Conservation (phyloP, 2,888 invertebrate genomes). For the Pollenia amentaria region DNA sequence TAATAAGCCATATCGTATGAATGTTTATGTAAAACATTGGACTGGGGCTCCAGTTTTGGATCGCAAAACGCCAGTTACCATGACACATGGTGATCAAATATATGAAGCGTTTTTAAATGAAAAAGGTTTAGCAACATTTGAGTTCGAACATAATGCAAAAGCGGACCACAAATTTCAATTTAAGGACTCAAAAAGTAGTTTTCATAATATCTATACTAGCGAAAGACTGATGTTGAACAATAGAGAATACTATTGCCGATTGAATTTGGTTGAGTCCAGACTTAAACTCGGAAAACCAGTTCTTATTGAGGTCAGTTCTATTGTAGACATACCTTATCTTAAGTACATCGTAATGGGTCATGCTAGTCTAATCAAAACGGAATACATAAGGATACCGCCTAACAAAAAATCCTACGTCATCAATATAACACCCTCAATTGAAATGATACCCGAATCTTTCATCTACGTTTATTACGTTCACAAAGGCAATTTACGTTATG, state of each 20-base stretch:
- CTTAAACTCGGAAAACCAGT: slow-evolving; percentile 46
- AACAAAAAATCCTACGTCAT: slow-evolving; percentile 53
- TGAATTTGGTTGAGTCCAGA: slow-evolving; percentile 16
- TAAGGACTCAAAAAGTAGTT: not conserved
- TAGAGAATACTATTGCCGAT: slow-evolving; percentile 45
- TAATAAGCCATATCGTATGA: slow-evolving; percentile 42
- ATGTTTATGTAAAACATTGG: slow-evolving; percentile 46
- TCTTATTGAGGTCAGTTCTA: slow-evolving; percentile 47
- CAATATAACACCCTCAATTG: slow-evolving; percentile 56
- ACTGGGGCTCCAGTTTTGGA: slow-evolving; percentile 41
- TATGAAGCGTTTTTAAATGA: slow-evolving; percentile 35
- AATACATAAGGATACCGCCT: slow-evolving; percentile 39
- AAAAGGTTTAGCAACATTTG: slow-evolving; percentile 45
- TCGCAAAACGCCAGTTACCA: slow-evolving; percentile 25
- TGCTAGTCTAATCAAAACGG: slow-evolving; percentile 22
- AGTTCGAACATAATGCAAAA: slow-evolving; percentile 75
- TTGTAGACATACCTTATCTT: slow-evolving; percentile 48
- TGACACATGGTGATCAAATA: slow-evolving; percentile 43
- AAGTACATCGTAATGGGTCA: slow-evolving; percentile 57
- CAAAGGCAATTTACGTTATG: slow-evolving; percentile 59
- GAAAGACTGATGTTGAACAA: slow-evolving; percentile 3
- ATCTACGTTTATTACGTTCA: slow-evolving; percentile 59
- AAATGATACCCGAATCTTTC: slow-evolving; percentile 57
- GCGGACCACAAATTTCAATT: slow-evolving; percentile 41
- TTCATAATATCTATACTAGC: slow-evolving; percentile 23